Evolutionary conservation across 2,113 vertebrate species (phyloP).

Genomic region (Ranitomeya imitator): DNA sequence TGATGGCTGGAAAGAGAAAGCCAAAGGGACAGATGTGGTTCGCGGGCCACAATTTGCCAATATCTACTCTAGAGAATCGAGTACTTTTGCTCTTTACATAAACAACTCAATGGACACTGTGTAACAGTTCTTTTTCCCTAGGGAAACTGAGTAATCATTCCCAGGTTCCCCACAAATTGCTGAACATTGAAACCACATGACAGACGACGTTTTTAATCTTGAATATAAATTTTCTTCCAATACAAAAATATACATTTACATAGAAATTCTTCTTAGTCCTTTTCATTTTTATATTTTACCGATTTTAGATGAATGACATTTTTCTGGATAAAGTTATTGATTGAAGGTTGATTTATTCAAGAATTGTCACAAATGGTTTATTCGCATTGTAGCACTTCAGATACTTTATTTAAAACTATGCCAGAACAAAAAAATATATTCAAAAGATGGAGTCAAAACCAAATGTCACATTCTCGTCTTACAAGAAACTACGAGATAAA

Average conservation of each 20-base stretch:
- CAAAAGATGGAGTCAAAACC: conserved; percentile 20
- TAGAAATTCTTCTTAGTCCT: background rate
- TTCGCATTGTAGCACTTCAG: background rate
- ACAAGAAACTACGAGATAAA: conserved; percentile 19
- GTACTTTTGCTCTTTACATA: too few relatives aligned
- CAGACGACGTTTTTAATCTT: too few relatives aligned
- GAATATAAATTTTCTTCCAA: too few relatives aligned
- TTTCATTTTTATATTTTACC: background rate
- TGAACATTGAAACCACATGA: too few relatives aligned
- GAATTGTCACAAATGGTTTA: background rate
- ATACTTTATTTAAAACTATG: background rate
- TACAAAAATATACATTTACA: background rate
- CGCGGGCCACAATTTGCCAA: too few relatives aligned
- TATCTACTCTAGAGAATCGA: too few relatives aligned
- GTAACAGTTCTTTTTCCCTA: too few relatives aligned
- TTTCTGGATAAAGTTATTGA: background rate
- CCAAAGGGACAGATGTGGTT: too few relatives aligned
- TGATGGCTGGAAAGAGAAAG: too few relatives aligned
- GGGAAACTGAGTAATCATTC: too few relatives aligned
- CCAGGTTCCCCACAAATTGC: too few relatives aligned
- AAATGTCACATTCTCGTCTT: conserved; percentile 33
- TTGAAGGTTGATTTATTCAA: background rate
- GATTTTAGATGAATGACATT: background rate
- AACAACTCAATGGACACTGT: too few relatives aligned
- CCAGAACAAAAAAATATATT: conserved; percentile 27